Conservation (phyloP, 2,888 invertebrate species). For the Chydorus sphaericus region DNA sequence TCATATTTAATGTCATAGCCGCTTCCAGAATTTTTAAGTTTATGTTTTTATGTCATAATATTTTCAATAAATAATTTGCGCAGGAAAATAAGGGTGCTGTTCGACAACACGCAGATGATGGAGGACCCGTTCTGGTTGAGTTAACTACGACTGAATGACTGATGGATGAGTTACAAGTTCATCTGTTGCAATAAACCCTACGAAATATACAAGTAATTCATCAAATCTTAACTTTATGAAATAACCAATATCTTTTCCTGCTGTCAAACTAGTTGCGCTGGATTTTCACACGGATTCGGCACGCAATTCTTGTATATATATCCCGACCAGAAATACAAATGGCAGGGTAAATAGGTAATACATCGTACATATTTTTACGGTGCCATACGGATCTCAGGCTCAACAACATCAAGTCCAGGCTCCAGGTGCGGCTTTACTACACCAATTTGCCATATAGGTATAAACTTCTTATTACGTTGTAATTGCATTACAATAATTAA, state of each 20-base stretch:
- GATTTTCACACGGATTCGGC: neutral
- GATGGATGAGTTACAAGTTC: neutral
- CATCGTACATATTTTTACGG: no score
- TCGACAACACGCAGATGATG: neutral
- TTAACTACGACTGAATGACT: neutral
- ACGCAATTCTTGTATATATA: neutral
- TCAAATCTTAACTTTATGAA: neutral
- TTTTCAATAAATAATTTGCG: no score
- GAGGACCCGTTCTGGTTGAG: neutral
- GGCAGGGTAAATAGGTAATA: neutral
- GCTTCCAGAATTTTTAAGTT: no score
- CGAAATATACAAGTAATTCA: neutral
- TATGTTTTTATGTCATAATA: no score
- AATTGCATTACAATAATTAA: no score
- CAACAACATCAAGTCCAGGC: constrained; percentile 19
- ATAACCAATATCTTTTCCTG: neutral
- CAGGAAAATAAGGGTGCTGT: neutral
- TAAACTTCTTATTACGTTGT: no score
- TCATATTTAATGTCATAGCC: no score
- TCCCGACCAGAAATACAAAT: neutral
- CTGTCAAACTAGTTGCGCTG: neutral
- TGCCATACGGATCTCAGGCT: constrained; percentile 15
- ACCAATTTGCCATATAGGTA: constrained; percentile 15
- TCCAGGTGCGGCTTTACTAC: constrained; percentile 14
- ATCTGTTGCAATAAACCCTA: no score